phyloP scores from a whole-genome alignment of 1,140 invertebrate species.

The Lepidurus arcticus region DNA sequence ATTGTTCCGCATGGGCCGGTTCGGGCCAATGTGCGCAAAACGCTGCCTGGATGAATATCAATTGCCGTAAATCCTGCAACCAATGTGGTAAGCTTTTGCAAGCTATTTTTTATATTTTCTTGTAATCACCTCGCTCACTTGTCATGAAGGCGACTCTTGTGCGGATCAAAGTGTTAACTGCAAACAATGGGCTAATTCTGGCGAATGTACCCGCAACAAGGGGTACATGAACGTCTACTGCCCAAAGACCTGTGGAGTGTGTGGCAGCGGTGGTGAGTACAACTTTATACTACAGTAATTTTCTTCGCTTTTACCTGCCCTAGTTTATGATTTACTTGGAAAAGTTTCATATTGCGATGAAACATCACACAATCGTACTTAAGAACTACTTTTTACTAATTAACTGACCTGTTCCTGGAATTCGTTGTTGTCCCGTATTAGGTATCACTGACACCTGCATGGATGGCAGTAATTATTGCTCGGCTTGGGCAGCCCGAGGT shows the following conservation, averaged over 20 bases:
- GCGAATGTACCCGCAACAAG: slow-evolving; percentile 42
- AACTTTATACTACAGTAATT: not conserved
- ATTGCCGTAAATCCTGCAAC: slow-evolving; percentile 44
- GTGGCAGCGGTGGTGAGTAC: slow-evolving; percentile 36
- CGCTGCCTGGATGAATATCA: slow-evolving; percentile 41
- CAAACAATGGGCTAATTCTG: slow-evolving; percentile 33
- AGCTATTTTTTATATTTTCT: not conserved
- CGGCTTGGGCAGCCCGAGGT: slow-evolving; percentile 42
- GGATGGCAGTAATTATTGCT: slow-evolving; percentile 41
- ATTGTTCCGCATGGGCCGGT: slow-evolving; percentile 39
- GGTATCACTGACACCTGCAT: slow-evolving; percentile 35
- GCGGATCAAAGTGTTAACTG: slow-evolving; percentile 28
- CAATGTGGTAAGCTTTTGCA: slow-evolving; percentile 41
- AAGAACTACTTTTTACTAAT: not conserved
- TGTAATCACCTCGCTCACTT: not conserved
- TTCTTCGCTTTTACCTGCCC: not conserved
- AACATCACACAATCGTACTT: not conserved
- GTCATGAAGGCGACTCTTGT: slow-evolving; percentile 23
- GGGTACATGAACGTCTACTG: slow-evolving; percentile 43
- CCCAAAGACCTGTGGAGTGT: slow-evolving; percentile 44
- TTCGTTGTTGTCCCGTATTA: not conserved
- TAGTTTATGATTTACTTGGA: not conserved
- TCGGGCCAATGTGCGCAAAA: slow-evolving; percentile 37
- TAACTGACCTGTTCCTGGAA: not conserved
- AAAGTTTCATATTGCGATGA: not conserved